Evolutionary conservation across 2,888 invertebrate genomes (phyloP), one percentile per base, ranked within the genome.

Genomic region (Hanleya hanleyi): DNA sequence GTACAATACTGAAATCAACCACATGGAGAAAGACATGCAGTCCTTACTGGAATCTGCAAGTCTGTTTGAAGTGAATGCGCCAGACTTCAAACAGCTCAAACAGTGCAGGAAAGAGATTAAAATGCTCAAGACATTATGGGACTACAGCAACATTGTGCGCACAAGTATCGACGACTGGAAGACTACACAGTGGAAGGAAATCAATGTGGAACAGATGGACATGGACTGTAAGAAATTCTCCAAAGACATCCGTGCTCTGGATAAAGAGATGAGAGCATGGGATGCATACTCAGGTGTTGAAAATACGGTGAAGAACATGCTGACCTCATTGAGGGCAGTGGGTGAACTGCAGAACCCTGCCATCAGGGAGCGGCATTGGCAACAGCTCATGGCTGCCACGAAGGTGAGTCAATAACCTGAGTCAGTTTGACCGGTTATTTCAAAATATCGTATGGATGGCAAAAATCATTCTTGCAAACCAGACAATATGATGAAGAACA

Each of bases 141-240:
- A 98, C 91, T 97, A 98, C 88, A 95, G 96, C 12, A 93, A 93
- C 86, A 96, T 97, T 81, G 97, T 98, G 1, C 94, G 94, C 81
- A 96, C 96, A 3, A 95, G 96, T 86, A 96, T 98, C 67, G 96
- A 97, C 86, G 97, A 97, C 88, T 98, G 98, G 98, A 98, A 98
- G 91, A 97, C 96, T 0, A 98, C 98, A 0, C 96, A 96, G 0
- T 98, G 98, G 98, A 93, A 96, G 71, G 96, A 97, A 90, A 97
- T 98, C 76, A 97, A 98, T 88, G 97, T 98, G 50, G 98, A 98
- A 91, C 97, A 97, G 87, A 98, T 98, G 97, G 98, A 98, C 87
- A 96, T 98, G 82, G 98, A 98, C 91, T 98, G 98, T 91, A 98
- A 98, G 90, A 97, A 97, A 89, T 98, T 98, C 91, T 96, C 97